A percentile compares a stretch with the other conserved stretches of the same genome.
Conservation (phyloP, 2,113 vertebrate species). For the Nothocercus nigrocapillus region DNA sequence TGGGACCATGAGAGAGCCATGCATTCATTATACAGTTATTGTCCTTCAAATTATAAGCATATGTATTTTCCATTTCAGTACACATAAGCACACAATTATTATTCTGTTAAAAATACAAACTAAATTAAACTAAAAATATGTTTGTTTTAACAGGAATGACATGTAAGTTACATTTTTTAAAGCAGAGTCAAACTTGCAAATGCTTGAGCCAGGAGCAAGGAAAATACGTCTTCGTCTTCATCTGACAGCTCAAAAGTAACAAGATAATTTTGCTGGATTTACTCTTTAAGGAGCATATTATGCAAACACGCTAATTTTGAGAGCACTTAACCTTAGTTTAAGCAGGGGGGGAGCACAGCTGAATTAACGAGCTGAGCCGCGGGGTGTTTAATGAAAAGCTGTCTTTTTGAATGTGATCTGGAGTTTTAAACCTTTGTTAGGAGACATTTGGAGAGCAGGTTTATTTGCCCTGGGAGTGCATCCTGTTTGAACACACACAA, state of each 20-base stretch:
- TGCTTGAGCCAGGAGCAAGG: background rate
- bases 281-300: constrained; percentile 59
- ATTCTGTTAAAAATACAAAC: background rate
- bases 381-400: constrained; percentile 41
- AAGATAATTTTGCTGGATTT: constrained; percentile 60
- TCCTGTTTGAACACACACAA: background rate
- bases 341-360: background rate
- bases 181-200: background rate
- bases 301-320: constrained; percentile 59
- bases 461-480: constrained; percentile 2
- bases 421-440: constrained; percentile 50
- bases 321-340: constrained; percentile 63
- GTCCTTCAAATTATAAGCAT: background rate
- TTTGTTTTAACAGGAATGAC: background rate
- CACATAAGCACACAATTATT: background rate
- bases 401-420: constrained; percentile 16
- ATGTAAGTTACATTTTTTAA: background rate
- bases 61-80: background rate
- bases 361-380: constrained; percentile 42
- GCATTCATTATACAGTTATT: background rate
- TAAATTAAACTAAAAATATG: background rate
- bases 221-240: background rate
- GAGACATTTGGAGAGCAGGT: background rate
- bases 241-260: constrained; percentile 52
- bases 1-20: background rate